phyloP scores from a whole-genome alignment of 2,888 invertebrate species.

The Acleris emargana region DNA sequence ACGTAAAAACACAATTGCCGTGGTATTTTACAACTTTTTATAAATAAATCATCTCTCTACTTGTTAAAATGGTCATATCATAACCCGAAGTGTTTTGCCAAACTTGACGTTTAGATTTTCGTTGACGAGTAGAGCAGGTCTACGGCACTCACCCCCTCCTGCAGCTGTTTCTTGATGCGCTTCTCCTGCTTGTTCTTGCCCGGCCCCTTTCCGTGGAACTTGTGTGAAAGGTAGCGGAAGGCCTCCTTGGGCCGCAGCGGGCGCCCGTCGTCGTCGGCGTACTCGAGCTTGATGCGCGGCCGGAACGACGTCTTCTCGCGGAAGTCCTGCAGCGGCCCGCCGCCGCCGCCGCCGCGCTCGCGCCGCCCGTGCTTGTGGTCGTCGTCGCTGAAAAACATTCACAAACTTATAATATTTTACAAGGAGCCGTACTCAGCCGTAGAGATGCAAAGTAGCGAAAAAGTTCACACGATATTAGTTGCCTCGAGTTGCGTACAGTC shows the following conservation, averaged over 20 bases:
- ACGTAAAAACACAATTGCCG: too few relatives aligned
- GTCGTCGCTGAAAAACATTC: slow-evolving; percentile 85
- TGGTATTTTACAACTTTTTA: too few relatives aligned
- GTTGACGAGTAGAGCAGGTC: background rate
- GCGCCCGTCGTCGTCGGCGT: slow-evolving; percentile 98
- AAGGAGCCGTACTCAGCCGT: too few relatives aligned
- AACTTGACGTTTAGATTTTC: background rate
- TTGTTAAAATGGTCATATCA: too few relatives aligned
- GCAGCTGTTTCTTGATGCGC: slow-evolving; percentile 95
- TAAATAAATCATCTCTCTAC: too few relatives aligned
- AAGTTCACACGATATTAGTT: too few relatives aligned
- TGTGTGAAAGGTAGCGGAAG: slow-evolving; percentile 97
- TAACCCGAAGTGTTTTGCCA: too few relatives aligned
- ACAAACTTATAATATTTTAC: background rate
- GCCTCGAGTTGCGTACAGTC: too few relatives aligned
- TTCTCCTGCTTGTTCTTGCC: slow-evolving; percentile 99
- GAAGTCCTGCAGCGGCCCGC: slow-evolving; percentile 95
- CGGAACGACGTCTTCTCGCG: slow-evolving; percentile 95
- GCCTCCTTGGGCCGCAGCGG: slow-evolving; percentile 97
- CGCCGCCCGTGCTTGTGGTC: slow-evolving; percentile 89
- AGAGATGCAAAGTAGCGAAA: too few relatives aligned
- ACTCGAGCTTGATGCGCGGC: slow-evolving; percentile 97
- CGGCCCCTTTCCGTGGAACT: slow-evolving; percentile 99
- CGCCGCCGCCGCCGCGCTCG: slow-evolving; percentile 85
- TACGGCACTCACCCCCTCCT: slow-evolving; percentile 89